A percentile compares a stretch with the other conserved stretches of the same genome.
These are phyloP conservation scores for Poecilia latipinna DNA, from an alignment of 2,113 vertebrate species.

Conservation along the genomic window DNA sequence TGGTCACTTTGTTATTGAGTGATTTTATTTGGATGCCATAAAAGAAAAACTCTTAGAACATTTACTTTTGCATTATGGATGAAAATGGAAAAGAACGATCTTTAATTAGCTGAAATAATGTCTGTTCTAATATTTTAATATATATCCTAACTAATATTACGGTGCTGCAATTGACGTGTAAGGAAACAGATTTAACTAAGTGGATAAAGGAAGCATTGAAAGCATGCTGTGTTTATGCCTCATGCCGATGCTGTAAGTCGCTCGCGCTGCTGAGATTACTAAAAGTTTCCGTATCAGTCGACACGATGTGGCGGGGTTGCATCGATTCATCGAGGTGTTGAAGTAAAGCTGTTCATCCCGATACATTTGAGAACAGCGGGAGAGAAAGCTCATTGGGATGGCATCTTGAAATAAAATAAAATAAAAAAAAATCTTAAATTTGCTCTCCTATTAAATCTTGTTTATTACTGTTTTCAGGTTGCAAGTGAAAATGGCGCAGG, in stretches of 20 bases:
- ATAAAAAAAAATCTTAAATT: not conserved
- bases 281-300: not conserved
- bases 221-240: not conserved
- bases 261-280: not conserved
- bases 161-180: not conserved
- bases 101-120: not conserved
- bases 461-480: conserved; percentile 14
- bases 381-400: not conserved
- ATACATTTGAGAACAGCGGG: not conserved
- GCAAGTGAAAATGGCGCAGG: conserved; percentile 37
- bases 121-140: not conserved
- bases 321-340: not conserved
- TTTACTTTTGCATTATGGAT: not conserved
- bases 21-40: not conserved
- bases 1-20: not conserved
- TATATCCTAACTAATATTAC: not conserved
- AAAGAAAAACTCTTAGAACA: not conserved
- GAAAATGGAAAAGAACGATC: not conserved
- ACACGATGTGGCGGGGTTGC: not conserved
- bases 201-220: not conserved
- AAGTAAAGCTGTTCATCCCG: not conserved
- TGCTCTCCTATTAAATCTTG: not conserved
- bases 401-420: not conserved
- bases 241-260: conserved; percentile 3
- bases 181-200: not conserved